A percentile compares a stretch with the other conserved stretches of the same genome.
These are phyloP conservation scores for Hydropsyche tenuis DNA, from an alignment of 1,140 invertebrate genomes.

Conservation along the genomic window DNA sequence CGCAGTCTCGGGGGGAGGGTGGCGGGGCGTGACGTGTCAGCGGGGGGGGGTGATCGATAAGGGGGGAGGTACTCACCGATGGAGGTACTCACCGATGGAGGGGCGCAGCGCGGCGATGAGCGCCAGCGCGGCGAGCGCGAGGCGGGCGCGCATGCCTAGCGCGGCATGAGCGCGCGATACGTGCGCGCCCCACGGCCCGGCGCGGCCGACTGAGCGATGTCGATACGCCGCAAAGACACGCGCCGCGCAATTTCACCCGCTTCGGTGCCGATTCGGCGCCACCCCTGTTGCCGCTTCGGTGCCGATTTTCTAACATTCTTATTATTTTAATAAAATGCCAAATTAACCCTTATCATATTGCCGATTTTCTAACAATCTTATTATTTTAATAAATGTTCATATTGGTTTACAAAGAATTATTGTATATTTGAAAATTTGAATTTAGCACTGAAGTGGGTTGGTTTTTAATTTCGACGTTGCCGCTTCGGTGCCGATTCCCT, in stretches of 20 bases:
- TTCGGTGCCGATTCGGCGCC: slow-evolving; percentile 35
- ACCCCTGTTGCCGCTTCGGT: too few species aligned
- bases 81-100: slow-evolving; percentile 60
- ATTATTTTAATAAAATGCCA: too few species aligned
- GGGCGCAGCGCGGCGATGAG: slow-evolving; percentile 61
- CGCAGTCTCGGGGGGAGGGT: slow-evolving; percentile 43
- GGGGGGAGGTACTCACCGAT: slow-evolving; percentile 58
- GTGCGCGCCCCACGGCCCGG: slow-evolving; percentile 52
- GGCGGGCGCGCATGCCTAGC: slow-evolving; percentile 61
- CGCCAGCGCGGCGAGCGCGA: slow-evolving; percentile 62
- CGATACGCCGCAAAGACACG: slow-evolving; percentile 50
- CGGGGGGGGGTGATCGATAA: neutral
- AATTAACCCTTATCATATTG: too few species aligned
- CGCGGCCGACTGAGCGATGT: slow-evolving; percentile 56
- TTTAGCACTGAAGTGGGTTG: too few species aligned
- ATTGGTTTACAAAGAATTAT: too few species aligned
- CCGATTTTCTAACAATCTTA: too few species aligned
- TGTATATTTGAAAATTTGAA: too few species aligned
- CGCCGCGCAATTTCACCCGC: slow-evolving; percentile 53
- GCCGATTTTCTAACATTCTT: too few species aligned
- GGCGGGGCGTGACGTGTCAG: neutral
- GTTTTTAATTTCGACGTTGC: too few species aligned
- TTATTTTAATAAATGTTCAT: too few species aligned
- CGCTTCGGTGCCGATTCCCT: too few species aligned
- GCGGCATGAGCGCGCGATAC: slow-evolving; percentile 61